These are phyloP conservation scores for Periophthalmus modestus DNA, from an alignment of 2,113 vertebrate genomes.

Conservation along the genomic window DNA sequence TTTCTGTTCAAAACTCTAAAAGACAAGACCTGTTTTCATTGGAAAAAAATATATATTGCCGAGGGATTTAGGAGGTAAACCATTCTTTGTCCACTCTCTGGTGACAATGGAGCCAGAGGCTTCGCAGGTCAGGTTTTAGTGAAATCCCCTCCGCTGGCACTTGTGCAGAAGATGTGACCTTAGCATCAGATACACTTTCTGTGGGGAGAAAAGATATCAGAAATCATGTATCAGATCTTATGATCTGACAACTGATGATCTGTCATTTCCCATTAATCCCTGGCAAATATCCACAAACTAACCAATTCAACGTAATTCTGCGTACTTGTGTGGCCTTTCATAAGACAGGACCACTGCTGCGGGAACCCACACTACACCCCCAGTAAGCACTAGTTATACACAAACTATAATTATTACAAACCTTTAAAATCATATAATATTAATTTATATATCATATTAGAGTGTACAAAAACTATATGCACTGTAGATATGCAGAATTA, in stretches of 20 bases:
- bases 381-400: no score
- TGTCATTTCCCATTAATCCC: no score
- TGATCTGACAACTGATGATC: neutral
- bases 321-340: no score
- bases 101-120: constrained; percentile 12
- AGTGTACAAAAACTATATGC: no score
- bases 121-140: constrained; percentile 32
- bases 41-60: constrained; percentile 10
- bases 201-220: constrained; percentile 1
- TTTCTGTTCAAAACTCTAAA: constrained; percentile 16
- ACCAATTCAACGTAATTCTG: no score
- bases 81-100: constrained; percentile 44
- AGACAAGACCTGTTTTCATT: constrained; percentile 26
- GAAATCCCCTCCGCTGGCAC: constrained; percentile 9
- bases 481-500: no score
- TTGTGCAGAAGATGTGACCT: constrained; percentile 8
- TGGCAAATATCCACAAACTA: no score
- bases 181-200: constrained; percentile 38
- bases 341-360: no score
- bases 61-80: constrained; percentile 4
- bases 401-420: no score
- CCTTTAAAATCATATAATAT: no score
- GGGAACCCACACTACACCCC: no score
- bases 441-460: no score
- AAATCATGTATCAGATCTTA: neutral